Evolutionary conservation across 2,888 invertebrate species (phyloP).

Genomic region (Branchipolynoe longqiensis): DNA sequence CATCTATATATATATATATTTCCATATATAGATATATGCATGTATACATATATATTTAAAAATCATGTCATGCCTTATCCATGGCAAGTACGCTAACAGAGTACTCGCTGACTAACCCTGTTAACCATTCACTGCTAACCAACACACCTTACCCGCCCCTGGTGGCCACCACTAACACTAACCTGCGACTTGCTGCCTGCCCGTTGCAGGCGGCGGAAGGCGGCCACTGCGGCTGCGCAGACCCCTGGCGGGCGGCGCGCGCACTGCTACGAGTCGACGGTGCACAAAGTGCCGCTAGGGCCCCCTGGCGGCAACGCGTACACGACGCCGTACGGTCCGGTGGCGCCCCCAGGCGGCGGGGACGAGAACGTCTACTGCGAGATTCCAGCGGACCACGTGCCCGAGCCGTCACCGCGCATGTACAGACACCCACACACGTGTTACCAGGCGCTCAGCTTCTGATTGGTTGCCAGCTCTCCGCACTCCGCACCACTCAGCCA

Average conservation of each 20-base stretch:
- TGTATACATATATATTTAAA: neutral
- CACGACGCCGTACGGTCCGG: conserved; percentile 28
- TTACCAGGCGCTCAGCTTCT: conserved; percentile 49
- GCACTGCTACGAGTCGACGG: conserved; percentile 34
- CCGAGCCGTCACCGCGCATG: conserved; percentile 44
- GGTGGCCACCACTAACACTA: conserved; percentile 11
- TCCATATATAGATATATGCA: neutral
- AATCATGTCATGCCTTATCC: too few relatives aligned
- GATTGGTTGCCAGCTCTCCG: conserved; percentile 7
- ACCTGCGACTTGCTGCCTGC: neutral
- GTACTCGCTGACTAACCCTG: too few relatives aligned
- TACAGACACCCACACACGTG: conserved; percentile 27
- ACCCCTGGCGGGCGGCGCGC: neutral
- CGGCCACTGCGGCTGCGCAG: neutral
- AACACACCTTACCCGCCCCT: too few relatives aligned
- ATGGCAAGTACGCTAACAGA: too few relatives aligned
- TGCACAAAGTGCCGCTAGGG: conserved; percentile 24
- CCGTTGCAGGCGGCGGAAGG: conserved; percentile 7
- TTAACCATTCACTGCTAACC: too few relatives aligned
- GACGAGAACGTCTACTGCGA: conserved; percentile 50
- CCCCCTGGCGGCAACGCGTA: conserved; percentile 6
- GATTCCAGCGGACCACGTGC: conserved; percentile 46
- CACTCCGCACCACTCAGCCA: neutral
- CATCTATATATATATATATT: neutral
- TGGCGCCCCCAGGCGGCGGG: conserved; percentile 12